Conservation (phyloP, 1,140 invertebrate genomes). For the Neuroterus valhalla region DNA sequence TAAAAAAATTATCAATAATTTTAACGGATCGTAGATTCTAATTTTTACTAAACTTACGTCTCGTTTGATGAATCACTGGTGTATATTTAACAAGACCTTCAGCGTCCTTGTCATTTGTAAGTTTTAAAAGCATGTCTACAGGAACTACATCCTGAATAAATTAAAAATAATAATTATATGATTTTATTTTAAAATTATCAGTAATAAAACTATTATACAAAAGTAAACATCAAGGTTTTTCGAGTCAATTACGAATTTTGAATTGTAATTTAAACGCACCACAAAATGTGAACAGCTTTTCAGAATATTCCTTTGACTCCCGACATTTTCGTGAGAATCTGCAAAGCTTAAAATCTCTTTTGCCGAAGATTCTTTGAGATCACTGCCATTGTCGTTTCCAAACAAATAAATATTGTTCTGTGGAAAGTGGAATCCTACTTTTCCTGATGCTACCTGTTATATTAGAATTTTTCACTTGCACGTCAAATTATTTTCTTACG, state of each 20-base stretch:
- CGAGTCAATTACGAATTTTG: no score
- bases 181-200: conserved; percentile 50
- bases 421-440: conserved; percentile 80
- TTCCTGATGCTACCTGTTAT: conserved; percentile 78
- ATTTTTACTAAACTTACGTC: conserved; percentile 63
- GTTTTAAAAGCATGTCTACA: conserved; percentile 72
- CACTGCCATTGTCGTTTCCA: conserved; percentile 75
- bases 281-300: conserved; percentile 44
- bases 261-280: conserved; percentile 39
- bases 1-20: conserved; percentile 41
- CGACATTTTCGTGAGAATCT: conserved; percentile 72
- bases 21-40: conserved; percentile 12
- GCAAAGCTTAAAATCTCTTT: conserved; percentile 76
- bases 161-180: conserved; percentile 31
- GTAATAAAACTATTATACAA: conserved; percentile 20
- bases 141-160: conserved; percentile 66
- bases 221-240: background rate
- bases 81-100: conserved; percentile 67
- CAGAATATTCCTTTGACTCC: conserved; percentile 74
- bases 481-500: background rate
- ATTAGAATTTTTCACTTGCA: conserved; percentile 30
- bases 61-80: conserved; percentile 74
- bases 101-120: conserved; percentile 63
- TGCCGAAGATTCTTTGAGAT: conserved; percentile 75
- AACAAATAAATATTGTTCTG: conserved; percentile 78